phyloP scores from a whole-genome alignment of 2,797 vertebrate genomes.

The Emydoidea blandingii region DNA sequence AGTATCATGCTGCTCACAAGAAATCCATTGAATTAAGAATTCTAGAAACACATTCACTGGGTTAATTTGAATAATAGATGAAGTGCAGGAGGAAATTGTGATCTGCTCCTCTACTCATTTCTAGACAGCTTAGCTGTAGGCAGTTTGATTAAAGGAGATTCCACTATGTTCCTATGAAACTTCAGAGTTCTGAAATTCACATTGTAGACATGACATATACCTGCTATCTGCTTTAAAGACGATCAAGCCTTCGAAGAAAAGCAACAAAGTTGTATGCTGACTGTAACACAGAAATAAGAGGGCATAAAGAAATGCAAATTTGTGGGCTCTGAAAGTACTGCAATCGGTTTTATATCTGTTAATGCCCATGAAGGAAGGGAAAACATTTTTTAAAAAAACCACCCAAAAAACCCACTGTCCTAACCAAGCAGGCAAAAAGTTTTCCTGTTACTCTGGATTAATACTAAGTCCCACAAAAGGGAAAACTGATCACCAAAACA shows the following conservation, averaged over 20 bases:
- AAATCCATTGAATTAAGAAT: neutral
- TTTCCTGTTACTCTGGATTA: neutral
- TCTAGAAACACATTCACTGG: neutral
- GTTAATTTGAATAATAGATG: neutral
- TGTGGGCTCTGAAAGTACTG: neutral
- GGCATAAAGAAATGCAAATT: neutral
- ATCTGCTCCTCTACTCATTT: neutral
- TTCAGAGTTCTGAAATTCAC: neutral
- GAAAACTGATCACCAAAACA: neutral
- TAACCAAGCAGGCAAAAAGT: neutral
- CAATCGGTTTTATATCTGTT: neutral
- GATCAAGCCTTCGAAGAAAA: neutral
- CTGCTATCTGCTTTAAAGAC: neutral
- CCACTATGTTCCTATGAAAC: neutral
- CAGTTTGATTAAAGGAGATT: neutral
- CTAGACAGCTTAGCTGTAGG: neutral
- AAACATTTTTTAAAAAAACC: neutral
- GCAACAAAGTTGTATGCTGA: neutral
- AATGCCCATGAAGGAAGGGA: neutral
- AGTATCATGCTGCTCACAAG: neutral
- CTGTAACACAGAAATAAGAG: neutral
- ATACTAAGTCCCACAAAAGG: constrained; percentile 3
- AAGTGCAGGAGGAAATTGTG: neutral
- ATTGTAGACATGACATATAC: neutral
- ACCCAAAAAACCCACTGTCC: neutral